Conservation (phyloP, 2,113 vertebrate species). For the Balaeniceps rex region DNA sequence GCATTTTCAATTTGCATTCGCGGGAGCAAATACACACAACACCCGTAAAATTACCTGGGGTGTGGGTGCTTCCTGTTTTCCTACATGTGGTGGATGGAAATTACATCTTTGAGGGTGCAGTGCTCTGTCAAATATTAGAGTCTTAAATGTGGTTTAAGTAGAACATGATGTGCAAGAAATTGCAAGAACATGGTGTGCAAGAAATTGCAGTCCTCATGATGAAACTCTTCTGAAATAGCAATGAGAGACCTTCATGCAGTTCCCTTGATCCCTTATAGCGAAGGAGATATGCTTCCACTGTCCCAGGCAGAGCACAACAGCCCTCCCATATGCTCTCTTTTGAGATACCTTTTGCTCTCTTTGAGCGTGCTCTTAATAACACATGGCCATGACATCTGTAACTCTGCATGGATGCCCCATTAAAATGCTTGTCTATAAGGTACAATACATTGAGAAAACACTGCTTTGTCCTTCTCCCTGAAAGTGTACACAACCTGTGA, state of each 20-base stretch:
- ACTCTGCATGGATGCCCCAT: neutral
- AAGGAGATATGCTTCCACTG: neutral
- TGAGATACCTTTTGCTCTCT: neutral
- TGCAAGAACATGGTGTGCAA: neutral
- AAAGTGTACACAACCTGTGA: neutral
- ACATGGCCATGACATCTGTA: neutral
- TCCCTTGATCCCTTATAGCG: neutral
- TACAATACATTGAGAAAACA: neutral
- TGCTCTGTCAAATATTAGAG: neutral
- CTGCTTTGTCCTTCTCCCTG: neutral
- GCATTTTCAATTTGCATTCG: neutral
- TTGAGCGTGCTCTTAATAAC: neutral
- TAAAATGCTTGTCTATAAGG: neutral
- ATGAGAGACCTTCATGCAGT: neutral
- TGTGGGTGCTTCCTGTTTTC: neutral
- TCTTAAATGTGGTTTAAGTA: neutral
- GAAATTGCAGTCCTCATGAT: neutral
- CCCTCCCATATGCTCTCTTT: neutral
- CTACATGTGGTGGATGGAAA: neutral
- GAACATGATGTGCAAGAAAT: neutral
- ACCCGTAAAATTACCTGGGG: neutral
- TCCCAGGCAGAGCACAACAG: neutral
- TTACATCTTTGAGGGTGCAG: neutral
- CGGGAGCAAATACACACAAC: neutral
- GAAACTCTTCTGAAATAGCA: neutral